phyloP scores from a whole-genome alignment of 2,888 invertebrate species.

The Sinotaia quadrata region DNA sequence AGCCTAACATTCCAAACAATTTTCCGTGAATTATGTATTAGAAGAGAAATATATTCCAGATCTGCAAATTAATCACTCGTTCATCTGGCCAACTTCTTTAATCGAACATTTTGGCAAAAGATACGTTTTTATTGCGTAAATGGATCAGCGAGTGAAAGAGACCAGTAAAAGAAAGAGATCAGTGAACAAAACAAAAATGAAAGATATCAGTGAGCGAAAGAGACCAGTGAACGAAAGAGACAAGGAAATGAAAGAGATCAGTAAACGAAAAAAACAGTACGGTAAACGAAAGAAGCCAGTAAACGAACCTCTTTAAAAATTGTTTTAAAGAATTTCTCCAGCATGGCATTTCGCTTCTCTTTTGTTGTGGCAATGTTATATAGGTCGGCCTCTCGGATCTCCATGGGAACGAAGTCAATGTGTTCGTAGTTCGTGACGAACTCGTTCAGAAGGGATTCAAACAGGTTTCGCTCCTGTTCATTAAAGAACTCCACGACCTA shows the following conservation, averaged over 20 bases:
- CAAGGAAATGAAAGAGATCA: neutral
- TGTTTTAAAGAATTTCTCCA: constrained; percentile 68
- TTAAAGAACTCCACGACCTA: constrained; percentile 59
- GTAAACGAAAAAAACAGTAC: no score
- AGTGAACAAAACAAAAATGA: no score
- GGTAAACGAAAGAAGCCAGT: neutral
- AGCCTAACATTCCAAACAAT: no score
- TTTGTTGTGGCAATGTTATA: constrained; percentile 61
- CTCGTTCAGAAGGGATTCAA: constrained; percentile 45
- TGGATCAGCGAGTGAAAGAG: no score
- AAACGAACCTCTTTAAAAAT: constrained; percentile 62
- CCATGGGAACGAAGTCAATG: constrained; percentile 40
- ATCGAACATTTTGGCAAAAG: no score
- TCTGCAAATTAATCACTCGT: no score
- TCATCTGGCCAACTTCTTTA: no score
- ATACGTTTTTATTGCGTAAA: no score
- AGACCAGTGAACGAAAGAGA: neutral
- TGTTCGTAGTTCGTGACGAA: constrained; percentile 36
- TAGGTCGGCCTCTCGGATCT: constrained; percentile 49
- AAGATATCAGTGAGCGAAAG: neutral
- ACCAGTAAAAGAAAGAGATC: no score
- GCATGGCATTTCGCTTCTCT: constrained; percentile 60
- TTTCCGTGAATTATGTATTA: no score
- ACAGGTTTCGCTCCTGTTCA: constrained; percentile 47
- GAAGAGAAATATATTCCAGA: no score